Base-by-base conservation (phyloP, 2,113 vertebrate genomes). In the Plectropomus leopardus region DNA sequence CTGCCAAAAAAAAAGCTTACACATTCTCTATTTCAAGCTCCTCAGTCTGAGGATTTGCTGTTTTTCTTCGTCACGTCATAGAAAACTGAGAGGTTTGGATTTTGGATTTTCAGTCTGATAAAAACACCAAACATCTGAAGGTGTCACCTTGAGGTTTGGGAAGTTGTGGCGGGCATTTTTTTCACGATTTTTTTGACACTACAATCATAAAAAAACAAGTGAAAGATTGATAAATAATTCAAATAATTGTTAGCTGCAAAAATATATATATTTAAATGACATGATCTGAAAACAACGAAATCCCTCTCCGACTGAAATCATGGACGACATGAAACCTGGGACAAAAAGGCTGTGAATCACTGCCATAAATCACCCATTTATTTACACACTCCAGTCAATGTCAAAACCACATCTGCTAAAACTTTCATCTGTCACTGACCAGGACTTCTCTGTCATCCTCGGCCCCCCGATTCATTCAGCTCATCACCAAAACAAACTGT, bases 401-500 rank as follows among this genome's bases (percentile, higher is more conserved):
- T 72, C 82, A 82, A 66, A 82, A 57, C 65, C 81, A 51, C 71
- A 76, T 64, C 71, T 80, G 83, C 45, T 32, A 3, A 80, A 85
- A 78, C 70, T 82, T 76, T 79, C 21, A 78, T 32, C 21, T n/a
- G 34, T 23, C 50, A 19, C 40, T 26, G 19, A 9, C 10, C 1
- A 50, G 36, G 36, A 40, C 13, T 65, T 42, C 34, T 6, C 21
- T 63, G 32, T 21, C 51, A 17, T 9, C 74, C 65, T 74, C 32
- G 26, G 0, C 15, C 15, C 40, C 44, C 10, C 16, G 4, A 55
- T 51, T 36, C 72, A 53, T 47, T 34, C 72, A 32, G 24, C 67
- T 67, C 44, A 23, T 44, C 4, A 63, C 65, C 51, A 77, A 88
- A 88, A 91, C 83, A 88, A 91, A 67, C 84, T 73, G 21, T 47